Percentiles rank a stretch among this genome's conserved stretches.
Conservation (phyloP, 64 coral and sea anemone species). For the Stylophora pistillata region DNA sequence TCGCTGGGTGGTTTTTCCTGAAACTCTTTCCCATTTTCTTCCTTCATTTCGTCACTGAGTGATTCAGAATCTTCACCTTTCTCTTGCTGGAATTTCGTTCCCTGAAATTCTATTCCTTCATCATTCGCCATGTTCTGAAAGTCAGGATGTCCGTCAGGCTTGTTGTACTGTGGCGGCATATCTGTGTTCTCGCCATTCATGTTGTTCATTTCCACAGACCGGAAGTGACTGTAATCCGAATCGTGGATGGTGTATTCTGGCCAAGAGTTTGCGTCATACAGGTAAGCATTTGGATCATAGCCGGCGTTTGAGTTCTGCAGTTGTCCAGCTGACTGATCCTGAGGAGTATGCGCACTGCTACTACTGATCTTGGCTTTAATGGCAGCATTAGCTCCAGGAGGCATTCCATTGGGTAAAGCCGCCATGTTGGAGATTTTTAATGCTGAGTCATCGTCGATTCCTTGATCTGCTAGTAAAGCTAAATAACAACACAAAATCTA, state of each 20-base stretch:
- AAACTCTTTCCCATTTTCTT: background rate
- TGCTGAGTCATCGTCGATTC: constrained; percentile 89
- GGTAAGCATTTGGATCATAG: constrained; percentile 65
- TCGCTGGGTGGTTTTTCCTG: background rate
- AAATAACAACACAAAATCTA: background rate
- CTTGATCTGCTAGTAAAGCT: constrained; percentile 89
- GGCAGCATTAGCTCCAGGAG: background rate
- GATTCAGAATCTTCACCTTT: background rate
- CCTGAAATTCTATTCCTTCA: background rate
- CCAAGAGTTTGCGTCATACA: constrained; percentile 83
- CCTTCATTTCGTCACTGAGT: background rate
- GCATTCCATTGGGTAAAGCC: constrained; percentile 41
- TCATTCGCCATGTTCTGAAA: constrained; percentile 4
- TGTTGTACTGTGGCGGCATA: constrained; percentile 28
- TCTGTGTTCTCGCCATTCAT: constrained; percentile 38
- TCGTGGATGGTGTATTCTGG: constrained; percentile 91
- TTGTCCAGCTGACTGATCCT: background rate
- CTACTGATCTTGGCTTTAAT: constrained; percentile 62
- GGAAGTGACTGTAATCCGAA: constrained; percentile 70
- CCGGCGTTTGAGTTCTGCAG: constrained; percentile 7
- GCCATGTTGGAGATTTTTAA: constrained; percentile 89
- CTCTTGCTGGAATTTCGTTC: background rate
- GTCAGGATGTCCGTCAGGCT: background rate
- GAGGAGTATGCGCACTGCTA: constrained; percentile 19
- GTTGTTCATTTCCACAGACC: constrained; percentile 35